Evolutionary conservation across 2,113 vertebrate species (phyloP).

Genomic region (Pampusana beccarii): DNA sequence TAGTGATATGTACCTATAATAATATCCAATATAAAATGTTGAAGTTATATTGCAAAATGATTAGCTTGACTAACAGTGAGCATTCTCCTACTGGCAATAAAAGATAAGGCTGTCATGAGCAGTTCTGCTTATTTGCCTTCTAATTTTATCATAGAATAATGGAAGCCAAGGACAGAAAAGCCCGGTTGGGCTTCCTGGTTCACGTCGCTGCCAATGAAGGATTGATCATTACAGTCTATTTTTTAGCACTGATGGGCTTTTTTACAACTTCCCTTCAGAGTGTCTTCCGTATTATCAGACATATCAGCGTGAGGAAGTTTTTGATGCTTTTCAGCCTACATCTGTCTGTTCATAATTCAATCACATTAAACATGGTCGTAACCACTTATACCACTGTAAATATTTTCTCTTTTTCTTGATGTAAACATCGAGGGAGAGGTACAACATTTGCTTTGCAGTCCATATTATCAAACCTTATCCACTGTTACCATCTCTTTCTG

Average conservation of each 20-base stretch:
- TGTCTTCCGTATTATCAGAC: neutral
- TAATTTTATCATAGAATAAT: constrained; percentile 45
- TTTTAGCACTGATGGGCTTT: neutral
- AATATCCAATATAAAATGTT: constrained; percentile 64
- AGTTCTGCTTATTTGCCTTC: constrained; percentile 53
- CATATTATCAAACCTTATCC: neutral
- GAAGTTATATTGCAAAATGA: constrained; percentile 39
- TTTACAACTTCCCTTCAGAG: neutral
- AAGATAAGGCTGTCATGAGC: constrained; percentile 34
- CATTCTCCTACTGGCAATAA: constrained; percentile 59
- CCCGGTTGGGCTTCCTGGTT: neutral
- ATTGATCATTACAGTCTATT: neutral
- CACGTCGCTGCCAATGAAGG: neutral
- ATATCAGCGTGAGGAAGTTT: neutral
- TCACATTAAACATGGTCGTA: neutral
- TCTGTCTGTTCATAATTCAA: neutral
- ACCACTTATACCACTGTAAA: neutral
- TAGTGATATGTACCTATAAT: constrained; percentile 69
- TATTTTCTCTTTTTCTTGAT: neutral
- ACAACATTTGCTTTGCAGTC: neutral
- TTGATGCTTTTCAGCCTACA: neutral
- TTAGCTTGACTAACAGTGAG: constrained; percentile 64
- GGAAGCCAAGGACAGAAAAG: constrained; percentile 3
- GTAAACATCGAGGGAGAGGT: neutral
- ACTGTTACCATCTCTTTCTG: neutral